Conservation (phyloP, 1,140 invertebrate genomes). For the Cydia splendana region DNA sequence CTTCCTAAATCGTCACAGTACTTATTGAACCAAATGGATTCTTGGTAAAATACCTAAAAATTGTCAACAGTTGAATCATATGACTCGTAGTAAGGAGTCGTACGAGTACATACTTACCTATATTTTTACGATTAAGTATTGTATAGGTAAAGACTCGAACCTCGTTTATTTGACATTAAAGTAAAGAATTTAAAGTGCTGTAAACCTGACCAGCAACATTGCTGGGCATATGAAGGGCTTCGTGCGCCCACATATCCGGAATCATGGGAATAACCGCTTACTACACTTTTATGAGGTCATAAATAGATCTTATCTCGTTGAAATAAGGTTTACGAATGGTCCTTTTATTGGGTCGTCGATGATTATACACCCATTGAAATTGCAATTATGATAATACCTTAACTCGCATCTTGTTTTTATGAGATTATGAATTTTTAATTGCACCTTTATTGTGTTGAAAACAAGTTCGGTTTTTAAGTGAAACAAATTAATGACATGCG, state of each 20-base stretch:
- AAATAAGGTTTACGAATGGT: not conserved
- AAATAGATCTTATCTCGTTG: not conserved
- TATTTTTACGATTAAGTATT: not conserved
- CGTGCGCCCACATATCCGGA: not conserved
- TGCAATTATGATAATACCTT: no score
- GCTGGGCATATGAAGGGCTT: not conserved
- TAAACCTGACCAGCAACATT: not conserved
- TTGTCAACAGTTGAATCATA: no score
- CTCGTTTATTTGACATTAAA: slow-evolving; percentile 1
- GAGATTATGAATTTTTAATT: no score
- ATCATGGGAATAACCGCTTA: not conserved
- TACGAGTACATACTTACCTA: not conserved
- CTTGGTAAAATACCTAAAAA: no score
- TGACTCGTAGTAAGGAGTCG: not conserved
- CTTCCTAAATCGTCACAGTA: no score
- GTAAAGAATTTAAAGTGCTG: not conserved
- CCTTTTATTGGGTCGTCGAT: no score
- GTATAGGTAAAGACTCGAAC: not conserved
- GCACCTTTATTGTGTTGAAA: no score
- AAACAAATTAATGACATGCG: no score
- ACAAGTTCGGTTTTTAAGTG: no score
- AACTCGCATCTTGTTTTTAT: no score
- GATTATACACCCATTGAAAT: no score
- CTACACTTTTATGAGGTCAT: not conserved
- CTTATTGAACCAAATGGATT: no score